Conservation (phyloP, 92 coral and sea anemone species). For the Paragorgia papillata region DNA sequence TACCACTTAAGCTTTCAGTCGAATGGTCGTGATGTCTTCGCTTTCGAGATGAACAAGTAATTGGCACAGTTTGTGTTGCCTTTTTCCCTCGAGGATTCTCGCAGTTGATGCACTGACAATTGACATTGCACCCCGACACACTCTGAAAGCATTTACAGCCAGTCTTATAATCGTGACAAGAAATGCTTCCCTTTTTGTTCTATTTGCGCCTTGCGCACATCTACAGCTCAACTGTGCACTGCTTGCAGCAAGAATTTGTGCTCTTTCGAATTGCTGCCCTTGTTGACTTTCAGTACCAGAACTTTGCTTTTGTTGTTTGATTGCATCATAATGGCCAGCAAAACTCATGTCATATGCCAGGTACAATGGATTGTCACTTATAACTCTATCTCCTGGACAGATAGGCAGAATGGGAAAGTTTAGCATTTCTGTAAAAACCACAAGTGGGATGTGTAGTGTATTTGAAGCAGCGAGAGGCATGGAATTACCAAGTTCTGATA, state of each 20-base stretch:
- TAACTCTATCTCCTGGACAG: slow-evolving; percentile 47
- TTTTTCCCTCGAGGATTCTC: slow-evolving; percentile 57
- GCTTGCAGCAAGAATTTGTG: slow-evolving; percentile 26
- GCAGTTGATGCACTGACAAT: slow-evolving; percentile 62
- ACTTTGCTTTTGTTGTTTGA: slow-evolving; percentile 25
- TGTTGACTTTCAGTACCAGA: slow-evolving; percentile 36
- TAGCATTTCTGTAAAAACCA: slow-evolving; percentile 53
- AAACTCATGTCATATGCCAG: slow-evolving; percentile 60
- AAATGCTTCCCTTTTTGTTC: slow-evolving; percentile 39
- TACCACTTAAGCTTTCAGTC: slow-evolving; percentile 52
- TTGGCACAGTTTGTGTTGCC: slow-evolving; percentile 7
- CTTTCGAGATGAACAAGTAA: slow-evolving; percentile 52
- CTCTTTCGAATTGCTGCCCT: slow-evolving; percentile 27
- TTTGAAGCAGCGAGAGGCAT: slow-evolving; percentile 70
- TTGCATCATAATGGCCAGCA: slow-evolving; percentile 67
- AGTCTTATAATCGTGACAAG: slow-evolving; percentile 58
- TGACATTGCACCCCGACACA: slow-evolving; percentile 43
- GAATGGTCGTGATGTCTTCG: slow-evolving; percentile 55
- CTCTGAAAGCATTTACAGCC: slow-evolving; percentile 58
- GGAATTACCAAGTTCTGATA: slow-evolving; percentile 65
- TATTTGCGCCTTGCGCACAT: slow-evolving; percentile 68
- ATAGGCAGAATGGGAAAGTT: slow-evolving; percentile 61
- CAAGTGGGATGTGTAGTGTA: slow-evolving; percentile 56
- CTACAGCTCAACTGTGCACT: slow-evolving; percentile 33
- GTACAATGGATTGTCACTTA: slow-evolving; percentile 51